phyloP scores from a whole-genome alignment of 1,140 invertebrate species.

The Cydia pomonella region DNA sequence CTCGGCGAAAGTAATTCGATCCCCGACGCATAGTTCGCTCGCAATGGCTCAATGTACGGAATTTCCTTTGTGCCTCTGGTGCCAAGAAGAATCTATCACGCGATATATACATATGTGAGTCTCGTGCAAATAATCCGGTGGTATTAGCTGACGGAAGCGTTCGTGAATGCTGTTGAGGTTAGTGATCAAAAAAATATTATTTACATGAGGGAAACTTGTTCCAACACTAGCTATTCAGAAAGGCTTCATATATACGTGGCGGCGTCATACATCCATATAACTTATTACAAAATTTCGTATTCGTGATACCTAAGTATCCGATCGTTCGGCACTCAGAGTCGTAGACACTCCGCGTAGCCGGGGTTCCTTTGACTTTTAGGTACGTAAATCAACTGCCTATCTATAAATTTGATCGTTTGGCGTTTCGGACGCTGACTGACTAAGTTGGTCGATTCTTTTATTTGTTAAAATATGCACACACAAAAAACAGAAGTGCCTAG shows the following conservation, averaged over 20 bases:
- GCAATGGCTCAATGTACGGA: slow-evolving; percentile 28
- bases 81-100: slow-evolving; percentile 25
- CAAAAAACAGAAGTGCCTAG: too few species aligned
- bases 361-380: too few species aligned
- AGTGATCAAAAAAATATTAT: neutral
- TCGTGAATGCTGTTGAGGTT: neutral
- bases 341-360: too few species aligned
- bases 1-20: slow-evolving; percentile 33
- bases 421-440: too few species aligned
- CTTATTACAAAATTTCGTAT: too few species aligned
- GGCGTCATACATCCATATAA: neutral
- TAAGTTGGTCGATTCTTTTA: too few species aligned
- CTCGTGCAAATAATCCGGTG: neutral
- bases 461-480: too few species aligned
- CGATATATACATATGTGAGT: neutral
- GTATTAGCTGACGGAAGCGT: neutral
- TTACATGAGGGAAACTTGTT: neutral
- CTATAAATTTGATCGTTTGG: too few species aligned
- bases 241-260: neutral
- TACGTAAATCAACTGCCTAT: too few species aligned
- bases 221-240: neutral
- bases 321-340: too few species aligned
- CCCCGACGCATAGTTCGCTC: slow-evolving; percentile 26
- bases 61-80: slow-evolving; percentile 21
- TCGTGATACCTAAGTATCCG: too few species aligned